Percentiles rank a stretch among this genome's conserved stretches.
Evolutionary conservation across 2,113 vertebrate species (phyloP).

Genomic region (Accipiter virgatus): DNA sequence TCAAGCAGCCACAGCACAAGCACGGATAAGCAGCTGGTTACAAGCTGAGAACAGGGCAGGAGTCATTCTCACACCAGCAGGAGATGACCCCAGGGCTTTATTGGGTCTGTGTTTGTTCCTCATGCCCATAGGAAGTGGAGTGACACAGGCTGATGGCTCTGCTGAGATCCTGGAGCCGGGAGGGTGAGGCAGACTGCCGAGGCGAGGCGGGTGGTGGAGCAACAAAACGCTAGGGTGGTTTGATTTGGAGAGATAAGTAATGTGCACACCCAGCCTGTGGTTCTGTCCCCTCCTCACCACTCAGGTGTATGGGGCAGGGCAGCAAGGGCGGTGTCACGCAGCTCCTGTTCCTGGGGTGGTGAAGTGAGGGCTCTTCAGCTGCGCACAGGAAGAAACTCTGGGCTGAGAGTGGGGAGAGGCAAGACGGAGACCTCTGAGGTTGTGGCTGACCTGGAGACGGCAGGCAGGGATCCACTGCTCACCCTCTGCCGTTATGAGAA

Average conservation of each 20-base stretch:
- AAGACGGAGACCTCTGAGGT: not conserved
- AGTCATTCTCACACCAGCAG: not conserved
- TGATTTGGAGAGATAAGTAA: not conserved
- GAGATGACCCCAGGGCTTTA: not conserved
- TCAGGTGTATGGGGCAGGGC: fast-evolving
- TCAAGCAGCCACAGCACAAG: not conserved
- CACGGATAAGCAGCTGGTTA: not conserved
- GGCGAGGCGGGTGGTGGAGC: not conserved
- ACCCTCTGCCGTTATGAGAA: not conserved
- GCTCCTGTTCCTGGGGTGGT: not conserved
- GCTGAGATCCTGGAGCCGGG: not conserved
- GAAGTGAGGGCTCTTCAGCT: not conserved
- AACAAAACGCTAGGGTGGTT: not conserved
- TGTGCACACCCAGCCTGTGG: fast-evolving
- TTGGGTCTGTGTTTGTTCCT: not conserved
- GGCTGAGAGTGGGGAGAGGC: not conserved
- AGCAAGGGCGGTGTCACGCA: not conserved
- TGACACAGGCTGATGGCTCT: not conserved
- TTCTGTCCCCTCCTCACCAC: not conserved
- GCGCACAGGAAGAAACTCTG: fast-evolving
- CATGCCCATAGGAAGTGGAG: fast-evolving
- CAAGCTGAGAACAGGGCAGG: not conserved
- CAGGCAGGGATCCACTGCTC: not conserved
- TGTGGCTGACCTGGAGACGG: not conserved
- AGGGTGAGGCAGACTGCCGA: not conserved